Percentiles rank a stretch among this genome's conserved stretches.
These are phyloP conservation scores for Linepithema humile DNA, from an alignment of 1,140 invertebrate species.

Conservation along the genomic window DNA sequence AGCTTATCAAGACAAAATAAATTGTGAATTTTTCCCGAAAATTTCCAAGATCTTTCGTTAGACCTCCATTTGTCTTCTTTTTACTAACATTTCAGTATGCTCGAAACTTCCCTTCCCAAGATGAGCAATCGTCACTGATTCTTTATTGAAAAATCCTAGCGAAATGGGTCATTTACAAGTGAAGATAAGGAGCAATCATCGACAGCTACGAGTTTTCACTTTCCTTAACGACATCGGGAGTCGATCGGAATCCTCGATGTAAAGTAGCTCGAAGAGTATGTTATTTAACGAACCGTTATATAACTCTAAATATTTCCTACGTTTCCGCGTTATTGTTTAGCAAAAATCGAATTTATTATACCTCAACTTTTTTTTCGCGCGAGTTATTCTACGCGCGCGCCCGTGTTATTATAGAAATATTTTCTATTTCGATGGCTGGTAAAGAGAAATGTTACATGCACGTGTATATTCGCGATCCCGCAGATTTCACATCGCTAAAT, in stretches of 20 bases:
- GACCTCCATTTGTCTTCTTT: background rate
- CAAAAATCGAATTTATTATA: background rate
- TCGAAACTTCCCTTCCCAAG: background rate
- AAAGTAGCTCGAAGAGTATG: background rate
- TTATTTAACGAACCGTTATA: background rate
- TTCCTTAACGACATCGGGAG: background rate
- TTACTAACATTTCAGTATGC: background rate
- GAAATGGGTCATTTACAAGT: slow-evolving; percentile 28
- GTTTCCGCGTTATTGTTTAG: background rate
- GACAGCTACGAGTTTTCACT: background rate
- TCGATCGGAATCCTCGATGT: background rate
- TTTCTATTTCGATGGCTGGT: background rate
- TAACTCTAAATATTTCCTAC: background rate
- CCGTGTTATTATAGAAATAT: background rate
- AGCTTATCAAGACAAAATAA: slow-evolving; percentile 9
- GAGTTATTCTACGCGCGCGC: background rate
- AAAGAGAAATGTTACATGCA: background rate
- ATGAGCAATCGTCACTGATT: slow-evolving; percentile 18
- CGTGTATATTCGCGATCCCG: background rate
- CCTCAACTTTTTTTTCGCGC: background rate
- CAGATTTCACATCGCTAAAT: background rate
- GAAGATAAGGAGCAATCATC: slow-evolving; percentile 16
- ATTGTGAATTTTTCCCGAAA: slow-evolving; percentile 2
- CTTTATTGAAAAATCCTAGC: background rate
- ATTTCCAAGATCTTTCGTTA: background rate